Base-by-base conservation (phyloP, 30 jellyfish, hydroid and myxozoan species). In the Turritopsis rubra region DNA sequence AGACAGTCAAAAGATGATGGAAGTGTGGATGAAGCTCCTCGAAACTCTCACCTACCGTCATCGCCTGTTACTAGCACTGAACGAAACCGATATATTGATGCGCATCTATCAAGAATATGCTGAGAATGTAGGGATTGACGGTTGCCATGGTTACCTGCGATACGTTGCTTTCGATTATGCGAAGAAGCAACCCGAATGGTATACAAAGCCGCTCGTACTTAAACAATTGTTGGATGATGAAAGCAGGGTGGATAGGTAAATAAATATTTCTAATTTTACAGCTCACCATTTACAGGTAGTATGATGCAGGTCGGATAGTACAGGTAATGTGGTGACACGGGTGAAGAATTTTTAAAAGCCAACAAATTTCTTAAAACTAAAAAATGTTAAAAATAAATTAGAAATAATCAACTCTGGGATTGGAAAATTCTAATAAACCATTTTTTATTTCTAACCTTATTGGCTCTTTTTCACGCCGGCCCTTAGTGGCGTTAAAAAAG, bases 151-250 rank as follows among this genome's bases (percentile, higher is more conserved):
- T 9, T 79, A 78, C 71, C 68, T 89, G 78, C 73, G 96, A 41
- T 87, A 93, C 8, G 95, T 85, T 21, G 81, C 96, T 0, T 89
- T 89, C 73, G 96, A 89, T 26, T 84, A 79, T 29, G 95, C 96
- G 0, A 90, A 89, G 60, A 78, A 28, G 88, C 85, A 85, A 77
- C 85, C 96, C 1, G 94, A 84, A 1, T 54, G 28, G 41, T 87
- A 84, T 28, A 81, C 89, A 30, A 80, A 72, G 28, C 96, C 89
- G 52, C 54, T 89, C 7, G 66, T 88, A 1, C 74, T 88, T 22
- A 78, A 70, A 60, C 80, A 85, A 65, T 54, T 89, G 54, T 54
- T 89, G 65, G 91, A 80, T 23, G 90, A 89, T 66, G 96, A 89
- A 30, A 79, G 96, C 79, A 52, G 76, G 65, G 76, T 89, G 20